Base-by-base conservation (phyloP, 2,888 invertebrate genomes). In the Plagodis dolabraria region DNA sequence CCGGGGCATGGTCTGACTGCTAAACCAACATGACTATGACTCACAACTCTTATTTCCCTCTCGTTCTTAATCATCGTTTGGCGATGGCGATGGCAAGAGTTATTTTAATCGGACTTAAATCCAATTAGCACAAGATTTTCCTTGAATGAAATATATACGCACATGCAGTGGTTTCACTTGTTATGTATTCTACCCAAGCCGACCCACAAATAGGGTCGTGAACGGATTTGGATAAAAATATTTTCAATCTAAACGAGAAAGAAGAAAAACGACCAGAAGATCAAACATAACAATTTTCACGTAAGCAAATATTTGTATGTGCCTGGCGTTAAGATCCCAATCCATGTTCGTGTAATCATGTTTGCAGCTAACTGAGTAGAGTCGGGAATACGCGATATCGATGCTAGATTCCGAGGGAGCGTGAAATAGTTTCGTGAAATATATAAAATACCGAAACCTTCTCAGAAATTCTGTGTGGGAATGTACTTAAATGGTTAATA, bases 341-440 rank as follows among this genome's bases (percentile, higher is more conserved):
- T 72, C 65, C 68, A 68, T 61, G 60, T 57, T 62, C 60, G 67
- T 63, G 70, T 71, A 75, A 77, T 76, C 70, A 68, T 70, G 71
- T 71, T 72, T 67, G 64, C 72, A 70, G 57, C 69, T 65, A 67
- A 68, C 64, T 72, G 70, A 67, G 74, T 69, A 65, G 70, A 75
- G 72, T 79, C 71, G 69, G 65, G 74, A 69, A 73, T 76, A 67
- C 64, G 64, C 68, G 68, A 70, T 73, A 72, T 76, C 63, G 72
- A 67, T 68, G 65, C 63, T 64, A 68, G 69, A 76, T 76, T 65
- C 70, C 74, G 67, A 70, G 67, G 69, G 56, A 53, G 74, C 74
- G 75, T 76, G 74, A 77, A 79, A 81, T 81, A 76, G 78, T 74
- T 79, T 63, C 67, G 66, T 67, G 70, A 72, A 46, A 60, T 57